A percentile compares a stretch with the other conserved stretches of the same genome.
phyloP scores from a whole-genome alignment of 2,888 invertebrate species.

The Yponomeuta malinellus region DNA sequence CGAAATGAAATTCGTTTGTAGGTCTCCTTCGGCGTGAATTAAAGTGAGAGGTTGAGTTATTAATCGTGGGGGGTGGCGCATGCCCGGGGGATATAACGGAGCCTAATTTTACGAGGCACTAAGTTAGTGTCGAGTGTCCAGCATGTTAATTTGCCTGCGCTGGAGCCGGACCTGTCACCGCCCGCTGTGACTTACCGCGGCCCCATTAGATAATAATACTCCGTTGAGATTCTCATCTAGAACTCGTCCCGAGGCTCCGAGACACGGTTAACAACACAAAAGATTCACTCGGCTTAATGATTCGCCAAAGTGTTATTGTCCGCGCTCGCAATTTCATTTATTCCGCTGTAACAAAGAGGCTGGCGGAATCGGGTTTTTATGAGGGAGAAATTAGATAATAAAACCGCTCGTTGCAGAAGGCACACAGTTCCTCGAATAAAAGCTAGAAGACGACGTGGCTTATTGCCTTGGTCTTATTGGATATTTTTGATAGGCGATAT shows the following conservation, averaged over 20 bases:
- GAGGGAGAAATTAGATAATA: constrained; percentile 39
- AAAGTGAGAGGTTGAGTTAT: constrained; percentile 41
- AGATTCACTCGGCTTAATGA: constrained; percentile 34
- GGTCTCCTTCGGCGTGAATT: neutral
- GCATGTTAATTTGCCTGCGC: constrained; percentile 68
- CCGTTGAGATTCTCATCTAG: constrained; percentile 43
- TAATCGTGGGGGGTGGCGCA: constrained; percentile 38
- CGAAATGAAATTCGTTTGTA: constrained; percentile 6
- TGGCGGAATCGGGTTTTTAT: constrained; percentile 27
- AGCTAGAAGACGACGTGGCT: constrained; percentile 43
- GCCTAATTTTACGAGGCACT: constrained; percentile 73
- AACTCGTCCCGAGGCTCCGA: constrained; percentile 32
- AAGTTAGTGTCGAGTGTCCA: constrained; percentile 68
- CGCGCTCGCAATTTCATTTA: constrained; percentile 23
- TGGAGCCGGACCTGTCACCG: constrained; percentile 61
- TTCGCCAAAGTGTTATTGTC: constrained; percentile 31
- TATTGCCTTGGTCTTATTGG: constrained; percentile 55
- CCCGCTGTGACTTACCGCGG: constrained; percentile 65
- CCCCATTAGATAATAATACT: constrained; percentile 38
- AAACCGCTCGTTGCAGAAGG: constrained; percentile 33
- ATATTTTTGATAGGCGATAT: constrained; percentile 60
- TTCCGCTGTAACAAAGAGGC: constrained; percentile 27
- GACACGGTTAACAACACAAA: constrained; percentile 30
- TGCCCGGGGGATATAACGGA: constrained; percentile 57
- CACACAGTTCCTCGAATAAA: constrained; percentile 40